phyloP scores from a whole-genome alignment of 2,797 vertebrate genomes.

The Pelobates cultripes region DNA sequence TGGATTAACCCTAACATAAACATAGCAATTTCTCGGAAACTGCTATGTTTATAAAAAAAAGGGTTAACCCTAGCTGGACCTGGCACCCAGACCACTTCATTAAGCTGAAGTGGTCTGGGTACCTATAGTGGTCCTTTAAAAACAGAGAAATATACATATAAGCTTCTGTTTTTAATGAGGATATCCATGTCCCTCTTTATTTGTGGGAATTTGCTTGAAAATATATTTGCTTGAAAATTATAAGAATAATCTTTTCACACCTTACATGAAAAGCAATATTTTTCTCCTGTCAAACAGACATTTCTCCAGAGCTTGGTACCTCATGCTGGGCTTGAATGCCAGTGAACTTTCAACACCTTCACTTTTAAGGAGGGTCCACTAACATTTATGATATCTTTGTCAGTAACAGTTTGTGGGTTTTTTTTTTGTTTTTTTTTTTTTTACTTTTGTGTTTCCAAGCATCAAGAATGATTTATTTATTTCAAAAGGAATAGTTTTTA shows the following conservation, averaged over 20 bases:
- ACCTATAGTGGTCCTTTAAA: too few species aligned
- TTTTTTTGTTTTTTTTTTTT: constrained; percentile 1
- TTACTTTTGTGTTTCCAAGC: constrained; percentile 21
- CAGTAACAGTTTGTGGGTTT: constrained; percentile 21
- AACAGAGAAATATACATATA: too few species aligned
- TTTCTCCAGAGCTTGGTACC: constrained; percentile 14
- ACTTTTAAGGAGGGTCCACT: constrained; percentile 26
- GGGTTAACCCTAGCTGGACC: too few species aligned
- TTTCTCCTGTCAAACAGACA: constrained; percentile 4
- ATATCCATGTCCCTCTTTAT: too few species aligned
- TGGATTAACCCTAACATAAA: too few species aligned
- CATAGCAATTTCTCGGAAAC: too few species aligned
- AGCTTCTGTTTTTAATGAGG: too few species aligned
- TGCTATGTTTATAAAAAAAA: too few species aligned
- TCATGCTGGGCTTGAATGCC: constrained; percentile 9
- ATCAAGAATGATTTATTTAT: constrained; percentile 33
- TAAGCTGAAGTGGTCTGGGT: too few species aligned
- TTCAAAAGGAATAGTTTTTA: constrained; percentile 16
- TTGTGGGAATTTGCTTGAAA: too few species aligned
- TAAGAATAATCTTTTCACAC: neutral
- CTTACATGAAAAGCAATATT: constrained; percentile 15
- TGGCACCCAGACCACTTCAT: too few species aligned
- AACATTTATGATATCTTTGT: constrained; percentile 44
- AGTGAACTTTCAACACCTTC: constrained; percentile 30
- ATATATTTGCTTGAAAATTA: too few species aligned